Evolutionary conservation across 2,113 vertebrate species (phyloP).

Genomic region (Ariopsis seemanni): DNA sequence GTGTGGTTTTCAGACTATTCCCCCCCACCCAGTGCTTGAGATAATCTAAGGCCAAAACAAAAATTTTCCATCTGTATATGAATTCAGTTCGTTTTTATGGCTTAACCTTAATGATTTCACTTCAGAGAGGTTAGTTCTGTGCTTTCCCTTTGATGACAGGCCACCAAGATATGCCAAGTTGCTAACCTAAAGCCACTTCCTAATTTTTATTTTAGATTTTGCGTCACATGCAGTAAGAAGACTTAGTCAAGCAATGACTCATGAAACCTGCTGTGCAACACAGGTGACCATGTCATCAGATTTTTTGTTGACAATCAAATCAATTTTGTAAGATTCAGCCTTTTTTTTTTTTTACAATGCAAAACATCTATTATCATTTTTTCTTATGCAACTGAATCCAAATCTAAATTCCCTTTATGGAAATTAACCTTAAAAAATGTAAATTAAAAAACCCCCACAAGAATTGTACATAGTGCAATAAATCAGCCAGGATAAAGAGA

Average conservation of each 20-base stretch:
- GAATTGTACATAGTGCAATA: not conserved
- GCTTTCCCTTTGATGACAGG: constrained; percentile 22
- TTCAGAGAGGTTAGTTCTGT: constrained; percentile 6
- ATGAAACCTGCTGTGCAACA: not conserved
- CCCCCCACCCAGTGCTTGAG: not conserved
- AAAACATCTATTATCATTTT: not conserved
- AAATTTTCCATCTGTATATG: too few species aligned
- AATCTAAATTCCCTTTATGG: not conserved
- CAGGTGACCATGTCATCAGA: constrained; percentile 1
- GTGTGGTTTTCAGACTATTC: not conserved
- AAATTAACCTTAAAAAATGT: not conserved
- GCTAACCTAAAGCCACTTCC: constrained; percentile 45
- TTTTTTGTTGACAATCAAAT: not conserved
- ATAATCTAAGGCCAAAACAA: not conserved
- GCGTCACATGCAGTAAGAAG: constrained; percentile 6
- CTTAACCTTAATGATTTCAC: not conserved
- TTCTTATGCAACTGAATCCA: not conserved
- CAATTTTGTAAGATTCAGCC: not conserved
- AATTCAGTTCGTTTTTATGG: not conserved
- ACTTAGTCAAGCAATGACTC: not conserved
- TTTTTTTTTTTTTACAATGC: not conserved
- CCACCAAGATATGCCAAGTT: constrained; percentile 8
- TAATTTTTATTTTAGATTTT: constrained; percentile 47
- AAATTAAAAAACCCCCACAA: too few species aligned
- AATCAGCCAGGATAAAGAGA: not conserved